These are phyloP conservation scores for Etheostoma cragini DNA, from an alignment of 2,113 vertebrate species.

Conservation along the genomic window DNA sequence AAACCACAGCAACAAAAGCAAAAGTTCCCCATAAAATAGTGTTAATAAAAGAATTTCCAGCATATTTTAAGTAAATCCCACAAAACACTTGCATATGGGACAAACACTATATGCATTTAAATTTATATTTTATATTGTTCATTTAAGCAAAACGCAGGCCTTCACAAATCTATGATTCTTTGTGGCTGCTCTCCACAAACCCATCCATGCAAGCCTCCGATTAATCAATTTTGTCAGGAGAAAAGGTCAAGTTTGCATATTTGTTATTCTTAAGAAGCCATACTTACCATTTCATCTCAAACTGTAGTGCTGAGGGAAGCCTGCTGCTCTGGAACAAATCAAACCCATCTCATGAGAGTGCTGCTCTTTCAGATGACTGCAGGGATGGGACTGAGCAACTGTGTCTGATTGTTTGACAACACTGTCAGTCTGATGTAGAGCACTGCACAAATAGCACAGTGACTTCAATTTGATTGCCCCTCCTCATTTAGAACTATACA, in stretches of 20 bases:
- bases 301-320: conserved; percentile 3
- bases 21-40: too few species aligned
- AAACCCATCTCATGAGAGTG: conserved; percentile 28
- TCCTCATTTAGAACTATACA: neutral
- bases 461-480: neutral
- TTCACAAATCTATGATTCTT: conserved; percentile 53
- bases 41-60: too few species aligned
- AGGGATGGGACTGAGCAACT: conserved; percentile 3
- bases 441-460: neutral
- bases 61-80: conserved; percentile 2
- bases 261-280: conserved; percentile 22
- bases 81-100: neutral
- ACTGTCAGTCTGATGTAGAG: conserved; percentile 19
- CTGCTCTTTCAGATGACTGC: conserved; percentile 29
- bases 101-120: conserved; percentile 6
- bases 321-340: conserved; percentile 63
- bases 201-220: conserved; percentile 59
- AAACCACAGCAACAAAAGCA: too few species aligned
- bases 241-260: conserved; percentile 77
- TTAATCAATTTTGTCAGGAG: conserved; percentile 66
- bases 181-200: conserved; percentile 44
- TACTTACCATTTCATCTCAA: conserved; percentile 30
- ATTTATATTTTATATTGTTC: neutral
- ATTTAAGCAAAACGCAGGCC: conserved; percentile 17
- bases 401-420: conserved; percentile 35